These are phyloP conservation scores for Tenualosa thibaudeaui DNA, from an alignment of 2,797 vertebrate species.

Conservation along the genomic window DNA sequence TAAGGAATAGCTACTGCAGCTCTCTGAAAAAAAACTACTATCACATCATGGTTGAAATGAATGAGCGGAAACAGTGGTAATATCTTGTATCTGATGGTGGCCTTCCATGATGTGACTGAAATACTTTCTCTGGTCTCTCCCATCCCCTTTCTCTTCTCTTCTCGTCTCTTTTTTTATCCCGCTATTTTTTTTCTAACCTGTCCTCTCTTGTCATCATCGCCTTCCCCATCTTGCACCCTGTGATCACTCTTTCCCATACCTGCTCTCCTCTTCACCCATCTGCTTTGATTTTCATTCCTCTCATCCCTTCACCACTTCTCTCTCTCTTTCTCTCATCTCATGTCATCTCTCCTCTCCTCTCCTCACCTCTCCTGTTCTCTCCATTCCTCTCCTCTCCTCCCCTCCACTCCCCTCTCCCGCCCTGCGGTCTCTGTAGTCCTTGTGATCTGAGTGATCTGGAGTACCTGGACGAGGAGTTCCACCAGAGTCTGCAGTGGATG, in stretches of 20 bases:
- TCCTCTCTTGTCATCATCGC: neutral
- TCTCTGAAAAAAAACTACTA: neutral
- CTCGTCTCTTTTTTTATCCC: constrained; percentile 50
- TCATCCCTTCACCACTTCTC: too few relatives aligned
- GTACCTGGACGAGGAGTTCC: constrained; percentile 96
- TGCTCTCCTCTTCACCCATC: neutral
- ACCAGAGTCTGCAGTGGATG: constrained; percentile 99
- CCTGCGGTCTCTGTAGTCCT: constrained; percentile 69
- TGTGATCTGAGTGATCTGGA: constrained; percentile 97
- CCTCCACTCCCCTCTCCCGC: neutral
- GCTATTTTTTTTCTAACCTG: neutral
- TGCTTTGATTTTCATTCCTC: neutral
- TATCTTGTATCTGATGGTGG: neutral
- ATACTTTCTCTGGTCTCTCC: neutral
- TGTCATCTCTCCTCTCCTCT: neutral
- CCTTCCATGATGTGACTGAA: neutral
- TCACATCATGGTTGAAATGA: neutral
- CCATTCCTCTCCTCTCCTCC: neutral
- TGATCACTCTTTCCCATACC: neutral
- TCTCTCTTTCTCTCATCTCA: neutral
- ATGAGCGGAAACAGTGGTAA: neutral
- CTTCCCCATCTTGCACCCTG: neutral
- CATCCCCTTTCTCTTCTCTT: neutral
- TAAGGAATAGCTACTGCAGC: constrained; percentile 20
- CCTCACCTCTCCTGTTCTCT: neutral